Evolutionary conservation across 2,113 vertebrate species (phyloP), one percentile per base, ranked within the genome.

Genomic region (Mesoclemmys tuberculata): DNA sequence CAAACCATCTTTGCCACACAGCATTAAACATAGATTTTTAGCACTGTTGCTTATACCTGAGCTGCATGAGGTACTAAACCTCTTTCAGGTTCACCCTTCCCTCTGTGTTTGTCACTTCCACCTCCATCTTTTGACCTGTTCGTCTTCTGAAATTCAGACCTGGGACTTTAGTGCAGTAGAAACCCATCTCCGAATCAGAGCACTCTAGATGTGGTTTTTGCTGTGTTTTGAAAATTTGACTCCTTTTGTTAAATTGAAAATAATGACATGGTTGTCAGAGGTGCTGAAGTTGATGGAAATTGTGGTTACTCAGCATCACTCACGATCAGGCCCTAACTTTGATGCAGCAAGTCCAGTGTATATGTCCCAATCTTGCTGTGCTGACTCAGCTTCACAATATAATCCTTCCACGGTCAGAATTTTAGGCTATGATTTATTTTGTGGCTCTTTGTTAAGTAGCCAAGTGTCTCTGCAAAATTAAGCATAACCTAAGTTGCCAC

Each of bases 101-200:
- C 1, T 80, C 46, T 31, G 18, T 55, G 1, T 0, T 78, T 6
- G 26, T 4, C 10, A 71, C 18, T 8, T 10, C 8, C 0, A 1
- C 1, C 5, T 51, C 0, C 2, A 21, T 85, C 64, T 68, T 13
- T 68, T 21, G 35, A n/a, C 18, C 18, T 68, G 6, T 51, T 91
- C 27, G 1, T 2, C 44, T 0, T 44, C 21, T n/a, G 3, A 9
- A 5, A 88, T 89, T 84, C 52, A 78, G 14, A 58, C 18, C 48
- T 85, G 9, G 0, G 16, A 4, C 51, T 78, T 4, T 58, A 19
- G 41, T 29, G 31, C 24, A 68, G 22, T 27, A n/a, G 24, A 91
- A 68, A 44, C 19, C 58, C 35, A 1, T 22, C 12, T 61, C 46
- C 18, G 26, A 2, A 7, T 74, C 5, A 6, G 9, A 31, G 26